phyloP scores from a whole-genome alignment of 2,113 vertebrate species.

The Emydura subglobosa region DNA sequence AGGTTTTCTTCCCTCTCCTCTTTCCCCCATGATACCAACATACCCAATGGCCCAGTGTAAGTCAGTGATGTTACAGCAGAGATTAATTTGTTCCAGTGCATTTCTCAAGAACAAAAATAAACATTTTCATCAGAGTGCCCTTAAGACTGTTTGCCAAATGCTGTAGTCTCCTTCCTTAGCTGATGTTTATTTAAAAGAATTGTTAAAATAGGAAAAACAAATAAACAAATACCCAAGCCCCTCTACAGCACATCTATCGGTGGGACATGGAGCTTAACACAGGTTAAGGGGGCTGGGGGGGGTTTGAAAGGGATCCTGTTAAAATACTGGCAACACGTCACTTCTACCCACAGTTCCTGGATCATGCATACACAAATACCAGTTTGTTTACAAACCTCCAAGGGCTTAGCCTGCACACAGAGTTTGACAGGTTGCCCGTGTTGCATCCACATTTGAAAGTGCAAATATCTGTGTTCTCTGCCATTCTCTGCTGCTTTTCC shows the following conservation, averaged over 20 bases:
- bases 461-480: neutral
- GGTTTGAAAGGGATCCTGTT: neutral
- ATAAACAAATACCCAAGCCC: neutral
- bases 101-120: conserved; percentile 18
- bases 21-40: neutral
- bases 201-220: neutral
- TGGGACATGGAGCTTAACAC: neutral
- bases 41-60: neutral
- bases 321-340: neutral
- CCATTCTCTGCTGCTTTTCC: neutral
- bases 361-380: neutral
- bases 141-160: conserved; percentile 7
- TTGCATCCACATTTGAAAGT: neutral
- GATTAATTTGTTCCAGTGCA: neutral
- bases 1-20: neutral
- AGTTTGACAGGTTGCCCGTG: neutral
- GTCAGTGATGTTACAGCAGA: neutral
- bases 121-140: conserved; percentile 1
- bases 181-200: conserved; percentile 1
- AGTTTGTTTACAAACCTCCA: neutral
- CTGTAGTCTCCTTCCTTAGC: neutral
- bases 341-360: neutral
- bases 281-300: neutral
- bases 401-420: neutral
- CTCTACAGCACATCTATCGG: neutral